A percentile compares a stretch with the other conserved stretches of the same genome.
phyloP scores from a whole-genome alignment of 2,888 invertebrate genomes.

The Syrphus vitripennis region DNA sequence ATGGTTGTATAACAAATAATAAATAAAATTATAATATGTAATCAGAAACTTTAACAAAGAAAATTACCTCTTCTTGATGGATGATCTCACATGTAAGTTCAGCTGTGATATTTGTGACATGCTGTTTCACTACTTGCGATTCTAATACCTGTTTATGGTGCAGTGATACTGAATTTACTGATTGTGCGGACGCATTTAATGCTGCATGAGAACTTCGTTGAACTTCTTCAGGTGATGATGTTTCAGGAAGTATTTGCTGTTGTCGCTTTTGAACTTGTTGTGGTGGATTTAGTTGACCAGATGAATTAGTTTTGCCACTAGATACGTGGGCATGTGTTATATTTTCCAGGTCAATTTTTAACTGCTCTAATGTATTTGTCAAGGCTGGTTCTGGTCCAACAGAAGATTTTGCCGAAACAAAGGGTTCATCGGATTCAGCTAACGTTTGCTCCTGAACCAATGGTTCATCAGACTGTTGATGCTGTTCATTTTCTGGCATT shows the following conservation, averaged over 20 bases:
- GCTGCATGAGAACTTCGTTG: neutral
- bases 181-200: neutral
- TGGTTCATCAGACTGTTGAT: neutral
- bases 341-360: constrained; percentile 84
- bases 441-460: constrained; percentile 16
- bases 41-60: constrained; percentile 37
- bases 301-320: constrained; percentile 71
- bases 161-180: neutral
- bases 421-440: neutral
- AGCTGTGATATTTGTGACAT: constrained; percentile 11
- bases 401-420: constrained; percentile 15
- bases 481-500: constrained; percentile 22
- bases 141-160: constrained; percentile 19
- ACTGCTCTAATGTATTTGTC: constrained; percentile 83
- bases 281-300: constrained; percentile 73
- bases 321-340: constrained; percentile 82
- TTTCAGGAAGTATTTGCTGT: neutral
- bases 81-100: constrained; percentile 22
- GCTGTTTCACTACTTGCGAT: constrained; percentile 5
- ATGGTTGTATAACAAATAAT: neutral
- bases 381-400: constrained; percentile 53
- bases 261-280: neutral
- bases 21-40: neutral
- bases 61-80: constrained; percentile 63
- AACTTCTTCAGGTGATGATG: neutral